A percentile compares a stretch with the other conserved stretches of the same genome.
These are phyloP conservation scores for Lethenteron camtschaticum DNA, from an alignment of 2,113 vertebrate species.

Conservation along the genomic window DNA sequence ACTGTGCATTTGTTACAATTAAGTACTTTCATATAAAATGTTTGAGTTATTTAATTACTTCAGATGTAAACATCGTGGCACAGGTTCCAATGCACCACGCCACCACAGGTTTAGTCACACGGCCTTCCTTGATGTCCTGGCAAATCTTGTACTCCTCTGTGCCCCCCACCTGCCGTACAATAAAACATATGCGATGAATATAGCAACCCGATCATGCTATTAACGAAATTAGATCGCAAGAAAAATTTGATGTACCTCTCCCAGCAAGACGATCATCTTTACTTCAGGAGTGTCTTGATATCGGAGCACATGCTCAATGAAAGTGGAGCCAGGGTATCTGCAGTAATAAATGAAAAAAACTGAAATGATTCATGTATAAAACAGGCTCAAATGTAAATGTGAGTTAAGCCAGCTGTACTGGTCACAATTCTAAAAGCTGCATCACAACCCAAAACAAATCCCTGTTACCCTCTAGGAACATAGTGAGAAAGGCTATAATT, in stretches of 20 bases:
- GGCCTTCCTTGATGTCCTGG: slow-evolving; percentile 46
- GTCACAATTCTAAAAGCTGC: too few relatives aligned
- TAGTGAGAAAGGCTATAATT: too few relatives aligned
- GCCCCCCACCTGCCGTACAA: slow-evolving; percentile 50
- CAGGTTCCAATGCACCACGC: slow-evolving; percentile 97
- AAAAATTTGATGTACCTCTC: slow-evolving; percentile 40
- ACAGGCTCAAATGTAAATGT: too few relatives aligned
- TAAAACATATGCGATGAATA: background rate
- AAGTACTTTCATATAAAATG: too few relatives aligned
- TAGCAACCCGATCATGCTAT: too few relatives aligned
- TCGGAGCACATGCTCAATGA: slow-evolving; percentile 79
- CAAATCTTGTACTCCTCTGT: slow-evolving; percentile 88
- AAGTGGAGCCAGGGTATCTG: slow-evolving; percentile 86
- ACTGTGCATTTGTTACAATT: too few relatives aligned
- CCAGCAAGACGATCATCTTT: slow-evolving; percentile 86
- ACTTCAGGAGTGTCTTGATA: slow-evolving; percentile 81
- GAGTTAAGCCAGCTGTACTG: too few relatives aligned
- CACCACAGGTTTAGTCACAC: slow-evolving; percentile 77
- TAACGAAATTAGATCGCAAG: too few relatives aligned
- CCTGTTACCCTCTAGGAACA: too few relatives aligned
- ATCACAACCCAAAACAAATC: too few relatives aligned
- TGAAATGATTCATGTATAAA: too few relatives aligned
- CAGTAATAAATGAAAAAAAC: too few relatives aligned
- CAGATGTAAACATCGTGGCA: slow-evolving; percentile 91
- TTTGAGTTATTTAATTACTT: slow-evolving; percentile 27